Percentiles rank a stretch among this genome's conserved stretches.
Evolutionary conservation across 2,113 vertebrate genomes (phyloP).

Genomic region (Rafetus swinhoei): DNA sequence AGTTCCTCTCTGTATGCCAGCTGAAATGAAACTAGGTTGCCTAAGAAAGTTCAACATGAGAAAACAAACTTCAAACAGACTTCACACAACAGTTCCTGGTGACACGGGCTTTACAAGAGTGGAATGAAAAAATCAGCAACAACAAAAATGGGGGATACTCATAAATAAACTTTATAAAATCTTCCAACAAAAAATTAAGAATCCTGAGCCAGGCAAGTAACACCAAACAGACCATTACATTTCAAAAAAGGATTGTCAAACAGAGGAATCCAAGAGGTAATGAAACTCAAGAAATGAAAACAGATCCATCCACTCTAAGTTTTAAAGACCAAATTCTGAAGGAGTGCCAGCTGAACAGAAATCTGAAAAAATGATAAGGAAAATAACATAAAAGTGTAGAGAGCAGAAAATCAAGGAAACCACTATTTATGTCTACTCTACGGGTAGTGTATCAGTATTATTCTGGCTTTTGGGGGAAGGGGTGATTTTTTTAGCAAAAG

Average conservation of each 20-base stretch:
- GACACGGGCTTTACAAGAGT: rapidly evolving
- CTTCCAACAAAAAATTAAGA: neutral
- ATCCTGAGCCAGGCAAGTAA: neutral
- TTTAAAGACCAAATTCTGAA: neutral
- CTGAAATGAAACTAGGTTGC: neutral
- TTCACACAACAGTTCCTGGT: neutral
- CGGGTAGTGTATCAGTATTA: neutral
- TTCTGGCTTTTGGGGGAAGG: neutral
- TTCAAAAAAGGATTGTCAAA: neutral
- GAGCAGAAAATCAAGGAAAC: neutral
- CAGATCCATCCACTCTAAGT: neutral
- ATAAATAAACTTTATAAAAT: neutral
- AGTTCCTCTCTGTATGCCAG: neutral
- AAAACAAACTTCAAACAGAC: neutral
- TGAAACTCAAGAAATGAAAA: neutral
- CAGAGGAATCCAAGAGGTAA: neutral
- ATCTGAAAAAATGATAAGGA: neutral
- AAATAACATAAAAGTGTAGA: neutral
- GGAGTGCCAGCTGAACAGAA: neutral
- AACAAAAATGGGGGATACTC: neutral
- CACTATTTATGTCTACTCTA: neutral
- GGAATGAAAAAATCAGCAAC: neutral
- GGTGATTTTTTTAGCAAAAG: neutral
- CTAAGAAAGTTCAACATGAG: neutral
- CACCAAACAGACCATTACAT: neutral